phyloP scores from a whole-genome alignment of 2,113 vertebrate genomes.

The Boulengeromyrus knoepffleri region DNA sequence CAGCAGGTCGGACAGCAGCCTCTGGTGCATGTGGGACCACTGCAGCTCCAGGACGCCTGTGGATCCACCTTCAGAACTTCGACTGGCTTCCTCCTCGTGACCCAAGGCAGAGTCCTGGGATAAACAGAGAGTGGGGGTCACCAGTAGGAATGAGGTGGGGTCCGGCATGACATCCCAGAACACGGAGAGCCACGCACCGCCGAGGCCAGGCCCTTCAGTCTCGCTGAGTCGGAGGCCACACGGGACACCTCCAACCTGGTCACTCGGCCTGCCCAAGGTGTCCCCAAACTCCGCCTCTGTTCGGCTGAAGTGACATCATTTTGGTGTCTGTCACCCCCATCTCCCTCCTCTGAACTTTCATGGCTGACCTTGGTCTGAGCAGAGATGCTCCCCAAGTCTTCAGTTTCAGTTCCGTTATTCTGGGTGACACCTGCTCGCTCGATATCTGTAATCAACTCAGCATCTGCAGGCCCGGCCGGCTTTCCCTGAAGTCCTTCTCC shows the following conservation, averaged over 20 bases:
- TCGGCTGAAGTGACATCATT: background rate
- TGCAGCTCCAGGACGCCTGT: conserved; percentile 88
- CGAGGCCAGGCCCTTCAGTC: conserved; percentile 62
- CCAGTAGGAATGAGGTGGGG: background rate
- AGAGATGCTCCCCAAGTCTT: conserved; percentile 44
- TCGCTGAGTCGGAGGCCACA: conserved; percentile 85
- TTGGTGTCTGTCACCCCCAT: conserved; percentile 21
- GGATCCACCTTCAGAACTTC: conserved; percentile 56
- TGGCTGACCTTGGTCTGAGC: conserved; percentile 36
- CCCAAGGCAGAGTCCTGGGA: conserved; percentile 49
- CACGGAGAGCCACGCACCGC: conserved; percentile 36
- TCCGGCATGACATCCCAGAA: no score
- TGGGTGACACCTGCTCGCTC: background rate
- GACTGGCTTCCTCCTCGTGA: conserved; percentile 45
- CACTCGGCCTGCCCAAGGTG: conserved; percentile 67
- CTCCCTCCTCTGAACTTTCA: conserved; percentile 47
- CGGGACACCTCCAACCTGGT: conserved; percentile 87
- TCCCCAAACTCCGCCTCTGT: background rate
- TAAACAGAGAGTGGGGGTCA: conserved; percentile 19
- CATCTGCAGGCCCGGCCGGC: background rate
- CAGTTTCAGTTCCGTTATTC: background rate
- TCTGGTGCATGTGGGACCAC: conserved; percentile 95
- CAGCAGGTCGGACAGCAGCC: conserved; percentile 88
- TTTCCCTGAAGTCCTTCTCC: background rate
- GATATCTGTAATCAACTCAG: background rate